These are phyloP conservation scores for Cataglyphis rosenhaueri DNA, from an alignment of 2,888 invertebrate species.

Conservation along the genomic window DNA sequence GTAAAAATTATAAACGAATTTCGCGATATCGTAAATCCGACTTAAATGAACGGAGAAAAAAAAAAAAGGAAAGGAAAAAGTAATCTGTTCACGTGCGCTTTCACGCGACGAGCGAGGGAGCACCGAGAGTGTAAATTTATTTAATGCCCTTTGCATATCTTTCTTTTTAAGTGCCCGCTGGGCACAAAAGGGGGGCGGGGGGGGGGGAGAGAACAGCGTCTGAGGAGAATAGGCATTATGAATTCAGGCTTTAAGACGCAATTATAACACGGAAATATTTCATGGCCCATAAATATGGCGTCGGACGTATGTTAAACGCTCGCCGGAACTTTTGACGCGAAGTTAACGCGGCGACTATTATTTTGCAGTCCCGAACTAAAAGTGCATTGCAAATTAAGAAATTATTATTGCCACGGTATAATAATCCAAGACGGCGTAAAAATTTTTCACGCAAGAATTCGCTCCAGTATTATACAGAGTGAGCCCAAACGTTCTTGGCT, in stretches of 20 bases:
- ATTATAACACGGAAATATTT: slow-evolving; percentile 72
- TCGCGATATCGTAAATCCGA: slow-evolving; percentile 48
- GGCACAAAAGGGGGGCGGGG: slow-evolving; percentile 12
- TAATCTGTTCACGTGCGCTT: slow-evolving; percentile 46
- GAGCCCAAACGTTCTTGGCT: too few relatives aligned
- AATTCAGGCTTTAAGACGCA: slow-evolving; percentile 67
- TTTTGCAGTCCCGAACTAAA: slow-evolving; percentile 64
- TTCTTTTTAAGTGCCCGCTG: slow-evolving; percentile 41
- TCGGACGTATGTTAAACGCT: slow-evolving; percentile 70
- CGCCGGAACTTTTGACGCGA: slow-evolving; percentile 71
- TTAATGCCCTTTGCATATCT: slow-evolving; percentile 55
- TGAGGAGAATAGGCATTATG: slow-evolving; percentile 46
- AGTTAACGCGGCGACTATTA: slow-evolving; percentile 68
- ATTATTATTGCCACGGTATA: slow-evolving; percentile 63
- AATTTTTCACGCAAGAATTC: slow-evolving; percentile 14
- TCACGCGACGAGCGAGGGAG: background rate
- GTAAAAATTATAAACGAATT: slow-evolving; percentile 52
- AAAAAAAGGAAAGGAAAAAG: slow-evolving; percentile 3
- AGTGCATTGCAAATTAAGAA: slow-evolving; percentile 68
- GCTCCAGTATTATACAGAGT: background rate
- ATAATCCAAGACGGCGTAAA: slow-evolving; percentile 12
- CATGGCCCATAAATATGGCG: slow-evolving; percentile 67
- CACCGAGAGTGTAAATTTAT: slow-evolving; percentile 57
- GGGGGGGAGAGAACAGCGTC: background rate
- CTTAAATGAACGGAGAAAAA: slow-evolving; percentile 14